phyloP scores from a whole-genome alignment of 2,113 vertebrate species.

The Bufo bufo region DNA sequence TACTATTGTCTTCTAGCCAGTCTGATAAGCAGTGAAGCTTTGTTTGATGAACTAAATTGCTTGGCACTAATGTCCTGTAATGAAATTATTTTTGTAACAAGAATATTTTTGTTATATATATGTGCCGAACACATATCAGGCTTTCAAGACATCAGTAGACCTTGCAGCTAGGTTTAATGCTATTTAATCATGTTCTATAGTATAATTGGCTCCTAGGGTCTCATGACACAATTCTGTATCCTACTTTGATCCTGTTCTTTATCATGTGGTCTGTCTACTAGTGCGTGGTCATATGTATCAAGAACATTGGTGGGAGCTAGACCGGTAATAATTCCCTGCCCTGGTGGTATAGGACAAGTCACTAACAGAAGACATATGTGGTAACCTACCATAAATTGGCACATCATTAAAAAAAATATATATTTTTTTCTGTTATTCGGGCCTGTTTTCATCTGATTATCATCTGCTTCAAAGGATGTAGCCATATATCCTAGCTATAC shows the following conservation, averaged over 20 bases:
- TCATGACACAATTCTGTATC: too few species aligned
- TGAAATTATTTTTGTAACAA: slow-evolving; percentile 39
- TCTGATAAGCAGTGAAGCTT: slow-evolving; percentile 8
- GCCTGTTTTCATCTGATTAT: not conserved
- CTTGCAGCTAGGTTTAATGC: not conserved
- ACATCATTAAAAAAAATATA: not conserved
- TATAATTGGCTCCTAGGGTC: not conserved
- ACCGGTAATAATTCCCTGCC: not conserved
- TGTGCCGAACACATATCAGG: slow-evolving; percentile 5
- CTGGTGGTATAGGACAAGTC: not conserved
- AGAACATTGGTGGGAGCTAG: not conserved
- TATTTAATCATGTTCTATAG: not conserved
- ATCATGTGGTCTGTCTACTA: not conserved
- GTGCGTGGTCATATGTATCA: not conserved
- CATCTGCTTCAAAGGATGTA: not conserved
- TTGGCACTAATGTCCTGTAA: slow-evolving; percentile 16
- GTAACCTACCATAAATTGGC: not conserved
- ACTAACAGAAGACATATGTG: not conserved
- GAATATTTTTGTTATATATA: slow-evolving; percentile 33
- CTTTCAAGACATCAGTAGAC: not conserved
- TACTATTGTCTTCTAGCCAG: not conserved
- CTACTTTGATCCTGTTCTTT: not conserved
- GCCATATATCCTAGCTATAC: not conserved
- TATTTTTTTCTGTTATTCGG: not conserved
- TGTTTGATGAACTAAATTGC: slow-evolving; percentile 25